Base-by-base conservation (phyloP, 2,113 vertebrate genomes). In the Lagopus leucura region DNA sequence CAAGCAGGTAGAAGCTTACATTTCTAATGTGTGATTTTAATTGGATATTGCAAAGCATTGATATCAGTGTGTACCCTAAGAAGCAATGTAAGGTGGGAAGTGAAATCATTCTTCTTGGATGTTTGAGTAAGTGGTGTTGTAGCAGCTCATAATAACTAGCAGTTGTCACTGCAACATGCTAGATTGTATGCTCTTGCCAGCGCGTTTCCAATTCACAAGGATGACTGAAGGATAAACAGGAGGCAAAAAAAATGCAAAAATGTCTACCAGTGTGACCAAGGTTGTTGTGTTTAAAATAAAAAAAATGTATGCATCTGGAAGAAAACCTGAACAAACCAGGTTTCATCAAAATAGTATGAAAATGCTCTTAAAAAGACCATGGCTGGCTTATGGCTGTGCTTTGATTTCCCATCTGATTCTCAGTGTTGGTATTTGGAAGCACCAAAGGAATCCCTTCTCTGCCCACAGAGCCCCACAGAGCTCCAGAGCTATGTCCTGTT, bases 181-280 rank as follows among this genome's bases (percentile, higher is more conserved):
- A 74, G 76, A 27, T 92, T 81, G 83, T 90, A 82, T 84, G 83
- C 48, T 86, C 57, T 67, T 92, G 78, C 76, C 92, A 94, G 79
- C n/a, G 28, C 30, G 43, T 86, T 88, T 81, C 57, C 80, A 78
- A 32, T 83, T 90, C 5, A 2, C 65, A 90, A 77, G 86, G 89
- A 67, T 86, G 69, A 52, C 61, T 86, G 86, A 81, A 96, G 86
- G 82, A 81, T 82, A 64, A 86, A 78, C 43, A 70, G 54, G 57
- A 92, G 70, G 38, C 16, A 81, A 45, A 52, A 52, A 60, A 92
- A 70, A 27, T 24, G 15, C 52, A 82, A 73, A 82, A 65, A 6
- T 2, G 0, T 8, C 42, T 81, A 9, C 47, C 4, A 10, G 34
- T 75, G 52, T 75, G 74, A 82, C 61, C 10, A 30, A 74, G 42